Percentiles rank a stretch among this genome's conserved stretches.
phyloP scores from a whole-genome alignment of 2,797 vertebrate species.

The Enteromius radiatus region DNA sequence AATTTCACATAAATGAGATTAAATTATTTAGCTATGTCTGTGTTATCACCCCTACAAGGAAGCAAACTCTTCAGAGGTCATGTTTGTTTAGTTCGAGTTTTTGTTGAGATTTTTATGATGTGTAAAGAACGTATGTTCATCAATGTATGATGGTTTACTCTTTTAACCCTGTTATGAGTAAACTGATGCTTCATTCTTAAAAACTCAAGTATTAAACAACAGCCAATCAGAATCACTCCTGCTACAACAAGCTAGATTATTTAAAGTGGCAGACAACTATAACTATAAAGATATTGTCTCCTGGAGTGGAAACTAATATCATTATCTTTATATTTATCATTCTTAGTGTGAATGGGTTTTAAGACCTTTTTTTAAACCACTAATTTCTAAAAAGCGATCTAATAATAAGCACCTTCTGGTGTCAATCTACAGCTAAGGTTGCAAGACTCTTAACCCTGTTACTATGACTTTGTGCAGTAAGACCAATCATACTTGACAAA shows the following conservation, averaged over 20 bases:
- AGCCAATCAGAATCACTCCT: no score
- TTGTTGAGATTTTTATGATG: not conserved
- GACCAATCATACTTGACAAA: not conserved
- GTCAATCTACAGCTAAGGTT: not conserved
- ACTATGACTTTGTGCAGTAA: not conserved
- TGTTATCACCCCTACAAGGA: not conserved
- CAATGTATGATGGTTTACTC: not conserved
- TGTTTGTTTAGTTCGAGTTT: not conserved
- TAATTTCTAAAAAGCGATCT: not conserved
- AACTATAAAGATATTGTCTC: no score
- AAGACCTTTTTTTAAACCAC: not conserved
- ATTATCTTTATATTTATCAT: no score
- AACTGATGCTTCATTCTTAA: not conserved
- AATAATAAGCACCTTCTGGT: not conserved
- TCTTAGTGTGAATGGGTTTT: no score
- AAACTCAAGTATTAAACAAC: not conserved
- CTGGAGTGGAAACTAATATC: no score
- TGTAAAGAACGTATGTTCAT: not conserved
- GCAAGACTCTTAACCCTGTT: not conserved
- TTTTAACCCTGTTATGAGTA: not conserved
- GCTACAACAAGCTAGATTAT: no score
- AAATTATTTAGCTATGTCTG: not conserved
- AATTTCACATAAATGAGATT: no score
- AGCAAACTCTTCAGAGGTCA: not conserved
- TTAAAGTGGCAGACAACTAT: no score